Conservation (phyloP, 2,113 vertebrate genomes). For the Ptilonorhynchus violaceus region DNA sequence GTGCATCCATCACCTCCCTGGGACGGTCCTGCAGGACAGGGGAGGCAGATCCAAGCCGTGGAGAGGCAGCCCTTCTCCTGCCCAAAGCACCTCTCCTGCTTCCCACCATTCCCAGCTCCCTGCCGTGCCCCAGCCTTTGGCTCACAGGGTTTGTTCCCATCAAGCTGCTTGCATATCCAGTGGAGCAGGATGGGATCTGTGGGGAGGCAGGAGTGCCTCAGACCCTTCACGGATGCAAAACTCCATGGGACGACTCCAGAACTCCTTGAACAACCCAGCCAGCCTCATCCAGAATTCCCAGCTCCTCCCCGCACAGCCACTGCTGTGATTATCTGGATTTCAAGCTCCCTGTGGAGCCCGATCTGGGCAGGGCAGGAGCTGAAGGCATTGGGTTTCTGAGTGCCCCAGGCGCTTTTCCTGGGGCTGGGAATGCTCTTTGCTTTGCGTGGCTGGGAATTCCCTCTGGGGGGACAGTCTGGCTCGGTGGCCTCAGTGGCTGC, state of each 20-base stretch:
- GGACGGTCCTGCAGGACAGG: background rate
- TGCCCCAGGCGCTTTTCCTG: background rate
- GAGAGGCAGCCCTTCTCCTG: background rate
- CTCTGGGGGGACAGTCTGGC: no score
- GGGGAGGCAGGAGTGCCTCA: background rate
- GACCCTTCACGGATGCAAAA: background rate
- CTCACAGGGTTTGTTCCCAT: fast-evolving
- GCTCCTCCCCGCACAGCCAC: background rate
- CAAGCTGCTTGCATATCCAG: background rate
- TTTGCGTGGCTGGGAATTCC: fast-evolving
- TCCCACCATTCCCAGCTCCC: background rate
- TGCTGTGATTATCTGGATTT: background rate
- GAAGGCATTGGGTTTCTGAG: background rate
- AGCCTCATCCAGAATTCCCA: background rate
- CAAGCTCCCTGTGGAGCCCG: background rate
- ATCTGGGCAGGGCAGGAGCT: background rate
- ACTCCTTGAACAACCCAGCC: background rate
- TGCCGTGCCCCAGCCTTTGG: background rate
- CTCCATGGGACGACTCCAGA: background rate
- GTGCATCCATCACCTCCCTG: background rate
- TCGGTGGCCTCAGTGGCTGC: fast-evolving
- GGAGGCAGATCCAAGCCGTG: background rate
- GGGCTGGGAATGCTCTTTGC: background rate
- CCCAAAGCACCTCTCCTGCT: background rate
- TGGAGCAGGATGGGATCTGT: background rate